phyloP scores from a whole-genome alignment of 2,888 invertebrate genomes.

The Dryomyza anilis region DNA sequence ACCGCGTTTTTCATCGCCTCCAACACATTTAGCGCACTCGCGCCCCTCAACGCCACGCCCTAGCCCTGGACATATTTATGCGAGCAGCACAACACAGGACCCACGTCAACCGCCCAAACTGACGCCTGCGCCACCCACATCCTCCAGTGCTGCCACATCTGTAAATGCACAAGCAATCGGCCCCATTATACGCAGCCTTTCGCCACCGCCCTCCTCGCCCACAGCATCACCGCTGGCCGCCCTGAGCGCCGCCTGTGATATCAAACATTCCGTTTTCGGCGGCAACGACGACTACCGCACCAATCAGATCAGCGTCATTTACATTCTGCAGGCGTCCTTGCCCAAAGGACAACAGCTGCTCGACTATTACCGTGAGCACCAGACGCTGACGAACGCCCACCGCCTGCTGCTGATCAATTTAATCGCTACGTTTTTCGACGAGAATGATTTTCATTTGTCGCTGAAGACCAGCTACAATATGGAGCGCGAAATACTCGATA shows the following conservation, averaged over 20 bases:
- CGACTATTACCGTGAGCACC: constrained; percentile 42
- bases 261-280: constrained; percentile 1
- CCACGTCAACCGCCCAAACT: neutral
- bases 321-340: constrained; percentile 43
- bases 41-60: constrained; percentile 16
- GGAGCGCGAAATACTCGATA: constrained; percentile 48
- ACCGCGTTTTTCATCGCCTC: neutral
- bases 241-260: neutral
- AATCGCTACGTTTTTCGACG: constrained; percentile 51
- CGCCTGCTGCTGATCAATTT: constrained; percentile 47
- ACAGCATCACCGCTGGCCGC: neutral
- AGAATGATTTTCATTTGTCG: constrained; percentile 48
- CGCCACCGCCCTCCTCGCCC: constrained; percentile 25
- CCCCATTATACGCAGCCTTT: constrained; percentile 27
- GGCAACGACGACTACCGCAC: constrained; percentile 8
- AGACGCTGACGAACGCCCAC: constrained; percentile 42
- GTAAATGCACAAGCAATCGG: constrained; percentile 10
- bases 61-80: constrained; percentile 3
- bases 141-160: constrained; percentile 36
- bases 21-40: neutral
- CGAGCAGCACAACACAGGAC: neutral
- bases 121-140: constrained; percentile 31
- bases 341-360: constrained; percentile 41
- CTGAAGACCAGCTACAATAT: constrained; percentile 48
- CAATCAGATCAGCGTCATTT: constrained; percentile 27